Conservation (phyloP, 1,140 invertebrate genomes). For the Drosophila virilis region DNA sequence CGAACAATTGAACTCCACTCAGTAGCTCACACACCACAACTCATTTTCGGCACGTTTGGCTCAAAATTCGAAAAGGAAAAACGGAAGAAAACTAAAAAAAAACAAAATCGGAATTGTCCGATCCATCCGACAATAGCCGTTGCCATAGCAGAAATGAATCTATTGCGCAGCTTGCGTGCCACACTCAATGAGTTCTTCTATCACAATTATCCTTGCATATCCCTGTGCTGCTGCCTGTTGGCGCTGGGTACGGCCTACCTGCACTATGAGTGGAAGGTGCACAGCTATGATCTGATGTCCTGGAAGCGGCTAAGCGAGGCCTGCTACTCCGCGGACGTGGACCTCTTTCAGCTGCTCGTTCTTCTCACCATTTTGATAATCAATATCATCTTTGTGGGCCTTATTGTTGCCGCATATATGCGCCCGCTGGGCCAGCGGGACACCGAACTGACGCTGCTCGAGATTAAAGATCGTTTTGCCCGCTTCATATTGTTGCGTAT, state of each 20-base stretch:
- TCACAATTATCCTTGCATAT: slow-evolving; percentile 63
- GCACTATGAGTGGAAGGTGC: slow-evolving; percentile 69
- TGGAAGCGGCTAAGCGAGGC: slow-evolving; percentile 62
- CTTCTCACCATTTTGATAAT: slow-evolving; percentile 61
- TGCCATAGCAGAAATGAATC: slow-evolving; percentile 44
- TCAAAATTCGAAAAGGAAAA: slow-evolving; percentile 37
- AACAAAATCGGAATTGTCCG: slow-evolving; percentile 27
- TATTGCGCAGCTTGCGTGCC: slow-evolving; percentile 48
- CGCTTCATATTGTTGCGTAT: slow-evolving; percentile 73
- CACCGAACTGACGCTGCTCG: slow-evolving; percentile 60
- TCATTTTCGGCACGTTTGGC: slow-evolving; percentile 36
- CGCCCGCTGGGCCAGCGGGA: slow-evolving; percentile 49
- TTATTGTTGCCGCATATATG: slow-evolving; percentile 59
- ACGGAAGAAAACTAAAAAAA: slow-evolving; percentile 1
- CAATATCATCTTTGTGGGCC: slow-evolving; percentile 58
- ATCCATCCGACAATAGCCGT: slow-evolving; percentile 28
- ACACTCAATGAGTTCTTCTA: slow-evolving; percentile 57
- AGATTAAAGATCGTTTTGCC: slow-evolving; percentile 80
- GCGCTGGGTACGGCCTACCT: slow-evolving; percentile 62
- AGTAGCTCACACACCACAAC: slow-evolving; percentile 22
- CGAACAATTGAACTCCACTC: slow-evolving; percentile 1
- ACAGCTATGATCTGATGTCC: slow-evolving; percentile 68
- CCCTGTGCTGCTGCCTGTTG: slow-evolving; percentile 50
- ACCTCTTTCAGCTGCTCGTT: slow-evolving; percentile 60
- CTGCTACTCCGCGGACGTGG: slow-evolving; percentile 52